Evolutionary conservation across 2,797 vertebrate species (phyloP).

Genomic region (Enteromius fasciolatus): DNA sequence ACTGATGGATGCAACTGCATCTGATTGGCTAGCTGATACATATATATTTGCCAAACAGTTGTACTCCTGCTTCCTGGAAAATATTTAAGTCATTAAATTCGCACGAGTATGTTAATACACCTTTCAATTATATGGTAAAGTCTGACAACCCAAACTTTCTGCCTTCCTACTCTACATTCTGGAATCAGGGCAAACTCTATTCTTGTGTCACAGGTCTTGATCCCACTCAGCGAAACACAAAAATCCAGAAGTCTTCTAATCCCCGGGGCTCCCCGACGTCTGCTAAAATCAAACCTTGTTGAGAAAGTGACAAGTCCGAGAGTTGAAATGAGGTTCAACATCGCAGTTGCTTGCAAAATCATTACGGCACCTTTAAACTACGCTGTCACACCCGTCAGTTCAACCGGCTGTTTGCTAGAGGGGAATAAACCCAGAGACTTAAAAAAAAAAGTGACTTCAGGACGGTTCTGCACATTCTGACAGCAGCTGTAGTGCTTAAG

Average conservation of each 20-base stretch:
- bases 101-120: not conserved
- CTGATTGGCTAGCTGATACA: not conserved
- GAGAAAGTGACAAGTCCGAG: slow-evolving; percentile 42
- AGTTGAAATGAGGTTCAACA: slow-evolving; percentile 48
- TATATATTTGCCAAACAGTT: slow-evolving; percentile 1
- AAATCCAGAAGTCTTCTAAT: slow-evolving; percentile 33
- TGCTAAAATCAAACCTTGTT: slow-evolving; percentile 46
- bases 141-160: slow-evolving; percentile 31
- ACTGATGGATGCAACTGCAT: not conserved
- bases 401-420: slow-evolving; percentile 32
- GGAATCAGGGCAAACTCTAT: slow-evolving; percentile 36
- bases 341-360: slow-evolving; percentile 49
- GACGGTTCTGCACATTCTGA: slow-evolving; percentile 44
- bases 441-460: slow-evolving; percentile 45
- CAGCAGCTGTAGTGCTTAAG: slow-evolving; percentile 55
- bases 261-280: slow-evolving; percentile 23
- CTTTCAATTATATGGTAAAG: not conserved
- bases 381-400: slow-evolving; percentile 42
- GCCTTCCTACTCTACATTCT: not conserved
- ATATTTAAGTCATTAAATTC: not conserved
- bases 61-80: not conserved
- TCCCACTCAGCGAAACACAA: slow-evolving; percentile 26
- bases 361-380: slow-evolving; percentile 50
- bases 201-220: slow-evolving; percentile 18
- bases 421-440: slow-evolving; percentile 31